Evolutionary conservation across 2,797 vertebrate genomes (phyloP).

Genomic region (Clamator glandarius): DNA sequence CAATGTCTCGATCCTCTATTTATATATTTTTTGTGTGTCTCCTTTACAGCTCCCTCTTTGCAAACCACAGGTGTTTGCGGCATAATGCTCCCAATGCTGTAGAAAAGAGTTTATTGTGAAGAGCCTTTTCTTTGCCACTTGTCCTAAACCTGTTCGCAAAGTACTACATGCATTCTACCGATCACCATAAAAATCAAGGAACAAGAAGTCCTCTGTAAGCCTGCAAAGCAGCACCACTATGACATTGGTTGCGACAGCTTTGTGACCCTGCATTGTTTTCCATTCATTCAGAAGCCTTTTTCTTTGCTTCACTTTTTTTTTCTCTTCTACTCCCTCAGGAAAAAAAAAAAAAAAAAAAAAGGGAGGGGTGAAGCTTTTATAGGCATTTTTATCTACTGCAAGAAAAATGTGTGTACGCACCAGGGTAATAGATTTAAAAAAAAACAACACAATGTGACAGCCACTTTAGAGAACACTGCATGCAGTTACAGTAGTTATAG

Average conservation of each 20-base stretch:
- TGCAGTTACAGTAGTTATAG: slow-evolving; percentile 73
- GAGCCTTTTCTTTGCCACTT: slow-evolving; percentile 82
- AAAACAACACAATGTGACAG: slow-evolving; percentile 38
- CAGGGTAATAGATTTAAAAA: slow-evolving; percentile 10
- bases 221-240: slow-evolving; percentile 70
- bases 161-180: slow-evolving; percentile 84
- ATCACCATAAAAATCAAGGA: slow-evolving; percentile 88
- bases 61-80: slow-evolving; percentile 90
- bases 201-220: slow-evolving; percentile 80
- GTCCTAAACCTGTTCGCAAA: slow-evolving; percentile 84
- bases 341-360: not conserved
- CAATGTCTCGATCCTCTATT: slow-evolving; percentile 61
- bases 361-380: slow-evolving; percentile 44
- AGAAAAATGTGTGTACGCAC: slow-evolving; percentile 23
- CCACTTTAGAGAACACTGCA: slow-evolving; percentile 60
- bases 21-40: slow-evolving; percentile 60
- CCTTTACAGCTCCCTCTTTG: slow-evolving; percentile 69
- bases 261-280: slow-evolving; percentile 86
- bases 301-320: slow-evolving; percentile 49
- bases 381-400: slow-evolving; percentile 80
- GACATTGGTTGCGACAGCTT: slow-evolving; percentile 84
- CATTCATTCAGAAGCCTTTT: slow-evolving; percentile 87
- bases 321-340: not conserved
- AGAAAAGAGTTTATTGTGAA: slow-evolving; percentile 80
- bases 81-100: slow-evolving; percentile 74